These are phyloP conservation scores for Porphyrio hochstetteri DNA, from an alignment of 2,113 vertebrate species.

Conservation along the genomic window DNA sequence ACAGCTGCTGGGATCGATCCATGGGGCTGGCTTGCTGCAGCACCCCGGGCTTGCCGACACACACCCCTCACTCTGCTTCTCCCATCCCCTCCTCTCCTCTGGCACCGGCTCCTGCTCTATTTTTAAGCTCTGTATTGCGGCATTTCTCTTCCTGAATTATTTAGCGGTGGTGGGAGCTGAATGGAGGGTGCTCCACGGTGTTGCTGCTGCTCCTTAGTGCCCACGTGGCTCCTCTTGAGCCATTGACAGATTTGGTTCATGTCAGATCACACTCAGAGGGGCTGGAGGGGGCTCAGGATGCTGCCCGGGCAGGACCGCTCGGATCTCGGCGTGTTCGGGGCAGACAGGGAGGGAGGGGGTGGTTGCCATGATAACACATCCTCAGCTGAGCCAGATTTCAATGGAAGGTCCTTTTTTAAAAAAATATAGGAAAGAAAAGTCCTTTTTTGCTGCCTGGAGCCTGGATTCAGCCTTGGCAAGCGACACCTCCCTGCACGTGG, in stretches of 20 bases:
- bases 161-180: constrained; percentile 72
- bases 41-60: neutral
- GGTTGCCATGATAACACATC: neutral
- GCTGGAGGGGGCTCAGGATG: neutral
- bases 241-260: constrained; percentile 74
- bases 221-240: constrained; percentile 66
- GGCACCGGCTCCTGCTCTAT: constrained; percentile 35
- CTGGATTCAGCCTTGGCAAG: neutral
- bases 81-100: neutral
- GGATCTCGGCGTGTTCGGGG: neutral
- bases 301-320: neutral
- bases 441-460: neutral
- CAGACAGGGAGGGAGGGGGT: neutral
- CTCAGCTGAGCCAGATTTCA: neutral
- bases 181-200: constrained; percentile 51
- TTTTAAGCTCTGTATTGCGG: constrained; percentile 72
- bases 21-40: constrained; percentile 1
- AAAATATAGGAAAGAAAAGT: neutral
- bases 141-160: constrained; percentile 79
- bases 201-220: constrained; percentile 47
- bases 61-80: neutral
- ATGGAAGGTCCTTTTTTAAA: neutral
- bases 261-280: constrained; percentile 38
- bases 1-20: neutral
- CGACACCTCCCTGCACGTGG: neutral